Evolutionary conservation across 2,888 invertebrate genomes (phyloP), one percentile per base, ranked within the genome.

Genomic region (Synergus gifuensis): DNA sequence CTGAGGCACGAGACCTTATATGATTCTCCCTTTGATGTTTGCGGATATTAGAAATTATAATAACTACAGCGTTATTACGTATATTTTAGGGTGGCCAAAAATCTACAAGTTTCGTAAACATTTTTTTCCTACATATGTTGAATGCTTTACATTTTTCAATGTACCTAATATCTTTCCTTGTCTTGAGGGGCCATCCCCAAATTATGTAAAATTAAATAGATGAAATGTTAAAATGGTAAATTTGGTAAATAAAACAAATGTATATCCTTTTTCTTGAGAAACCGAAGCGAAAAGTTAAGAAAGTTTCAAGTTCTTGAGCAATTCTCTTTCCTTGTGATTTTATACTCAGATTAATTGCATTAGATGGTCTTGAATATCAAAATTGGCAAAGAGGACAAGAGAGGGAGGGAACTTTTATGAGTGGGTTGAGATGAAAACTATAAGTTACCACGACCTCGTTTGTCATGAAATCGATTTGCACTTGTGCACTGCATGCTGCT

Each of bases 271-370:
- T 18, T 11, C 18, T 67, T 22, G 11, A 18, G 11, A 18, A 42
- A 44, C n/a, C n/a, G 22, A 67, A 44, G 12, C 18, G 44, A 9
- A 36, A 36, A 36, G 44, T 7, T 18, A 67, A 67, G 11, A 9
- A 16, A 40, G n/a, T 46, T 67, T 14, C 11, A 67, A 67, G 14
- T 44, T 67, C 46, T 67, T 46, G n/a, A 46, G 46, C 46, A 69
- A 22, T 46, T 46, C 16, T 46, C 16, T 11, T 14, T 69, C 22
- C 28, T 44, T 44, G 49, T 49, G 46, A 69, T 69, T 69, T 46
- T 44, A 49, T 46, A 69, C 46, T 69, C 16, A 22, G 46, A 69
- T 28, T 69, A 69, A 69, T 69, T 49, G 69, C 49, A 69, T 69
- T 22, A 69, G 69, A n/a, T 69, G 69, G 69, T 22, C 16, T 46